phyloP scores from a whole-genome alignment of 2,888 invertebrate species.

The Cerastoderma edule region DNA sequence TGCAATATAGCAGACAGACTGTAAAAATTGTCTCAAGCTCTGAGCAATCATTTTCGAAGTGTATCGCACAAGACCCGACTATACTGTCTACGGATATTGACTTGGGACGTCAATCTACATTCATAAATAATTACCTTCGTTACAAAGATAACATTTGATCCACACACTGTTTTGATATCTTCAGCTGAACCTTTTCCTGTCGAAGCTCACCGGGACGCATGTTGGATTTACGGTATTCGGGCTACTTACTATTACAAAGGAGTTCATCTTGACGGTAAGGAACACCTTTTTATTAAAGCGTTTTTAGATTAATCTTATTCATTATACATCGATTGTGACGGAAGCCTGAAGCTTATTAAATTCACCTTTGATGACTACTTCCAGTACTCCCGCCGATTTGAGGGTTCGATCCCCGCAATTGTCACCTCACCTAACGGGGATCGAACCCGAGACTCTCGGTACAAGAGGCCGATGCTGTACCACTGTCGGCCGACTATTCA shows the following conservation, averaged over 20 bases:
- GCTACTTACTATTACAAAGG: conserved; percentile 29
- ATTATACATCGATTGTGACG: not conserved
- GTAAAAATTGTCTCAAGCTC: not conserved
- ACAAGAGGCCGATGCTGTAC: too few relatives aligned
- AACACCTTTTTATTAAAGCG: too few relatives aligned
- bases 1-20: not conserved
- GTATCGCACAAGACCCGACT: not conserved
- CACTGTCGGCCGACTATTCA: too few relatives aligned
- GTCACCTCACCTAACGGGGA: too few relatives aligned
- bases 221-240: conserved; percentile 29
- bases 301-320: too few relatives aligned
- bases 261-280: conserved; percentile 33
- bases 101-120: not conserved
- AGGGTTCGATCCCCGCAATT: too few relatives aligned
- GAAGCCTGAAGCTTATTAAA: not conserved
- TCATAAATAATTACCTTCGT: not conserved
- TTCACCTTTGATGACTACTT: not conserved
- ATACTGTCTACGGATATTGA: not conserved
- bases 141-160: not conserved
- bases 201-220: conserved; percentile 30
- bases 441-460: not conserved
- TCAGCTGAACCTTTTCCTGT: conserved; percentile 27
- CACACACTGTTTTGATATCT: not conserved
- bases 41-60: not conserved
- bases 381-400: too few relatives aligned